Base-by-base conservation (phyloP, 2,797 vertebrate species). In the Diplodus puntazzo region DNA sequence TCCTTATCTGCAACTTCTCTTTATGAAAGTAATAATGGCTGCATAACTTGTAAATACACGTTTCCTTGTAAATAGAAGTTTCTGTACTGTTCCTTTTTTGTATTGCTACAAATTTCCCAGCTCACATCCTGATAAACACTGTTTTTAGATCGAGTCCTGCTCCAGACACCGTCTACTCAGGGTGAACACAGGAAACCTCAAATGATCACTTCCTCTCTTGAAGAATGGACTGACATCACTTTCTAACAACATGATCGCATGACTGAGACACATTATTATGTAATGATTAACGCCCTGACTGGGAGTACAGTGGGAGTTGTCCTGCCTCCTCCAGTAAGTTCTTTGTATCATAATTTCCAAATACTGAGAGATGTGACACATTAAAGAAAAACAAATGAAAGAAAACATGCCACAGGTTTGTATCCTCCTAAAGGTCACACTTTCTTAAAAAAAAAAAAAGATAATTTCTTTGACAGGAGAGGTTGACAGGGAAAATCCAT, bases 141-240 rank as follows among this genome's bases (percentile, higher is more conserved):
- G 0, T 50, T 75, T 67, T 65, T 16, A 71, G 63, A 72, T 80
- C 77, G 62, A 77, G 12, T 70, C 21, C 16, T 1, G 42, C 54
- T 76, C 70, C 77, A 87, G 89, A 81, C 82, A 42, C 25, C 42
- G 60, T 86, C 77, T 75, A 63, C 74, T 66, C 52, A 48, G 79
- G 63, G 63, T 46, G 74, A 85, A 68, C 74, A 66, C 82, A 87
- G 94, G 92, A 95, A 95, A 93, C 85, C 83, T 74, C 69, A 86
- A 89, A 88, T 73, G 69, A 92, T 86, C 72, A 57, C 88, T 94
- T 95, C 92, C 90, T 69, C 82, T 72, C 71, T 90, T 87, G 87
- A 89, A 89, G 92, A 93, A 94, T 85, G 82, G 88, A 62, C 83
- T 82, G 79, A 89, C 90, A 90, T 91, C 86, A 91, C 87, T 86